Percentiles rank a stretch among this genome's conserved stretches.
phyloP scores from a whole-genome alignment of 2,797 vertebrate genomes.

The Cossypha caffra region DNA sequence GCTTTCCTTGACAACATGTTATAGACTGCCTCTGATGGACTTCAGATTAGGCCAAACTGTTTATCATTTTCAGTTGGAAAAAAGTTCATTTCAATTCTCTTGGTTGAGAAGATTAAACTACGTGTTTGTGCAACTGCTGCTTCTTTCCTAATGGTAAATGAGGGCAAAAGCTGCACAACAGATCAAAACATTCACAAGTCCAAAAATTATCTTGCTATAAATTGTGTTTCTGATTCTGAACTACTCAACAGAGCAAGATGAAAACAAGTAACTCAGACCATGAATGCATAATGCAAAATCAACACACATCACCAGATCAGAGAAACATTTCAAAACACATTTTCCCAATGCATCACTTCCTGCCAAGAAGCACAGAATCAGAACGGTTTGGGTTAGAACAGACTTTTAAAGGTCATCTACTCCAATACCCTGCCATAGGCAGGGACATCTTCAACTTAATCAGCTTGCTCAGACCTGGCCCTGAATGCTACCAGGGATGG shows the following conservation, averaged over 20 bases:
- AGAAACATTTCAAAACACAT: background rate
- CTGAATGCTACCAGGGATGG: background rate
- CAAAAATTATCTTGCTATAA: background rate
- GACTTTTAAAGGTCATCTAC: background rate
- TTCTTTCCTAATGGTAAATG: background rate
- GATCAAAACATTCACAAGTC: background rate
- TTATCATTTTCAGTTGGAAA: background rate
- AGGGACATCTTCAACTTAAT: background rate
- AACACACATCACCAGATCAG: background rate
- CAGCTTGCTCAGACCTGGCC: background rate
- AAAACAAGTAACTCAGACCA: background rate
- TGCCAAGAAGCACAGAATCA: background rate
- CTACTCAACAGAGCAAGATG: background rate
- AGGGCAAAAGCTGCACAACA: background rate
- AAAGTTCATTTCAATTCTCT: background rate
- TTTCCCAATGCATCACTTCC: background rate
- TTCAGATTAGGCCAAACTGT: background rate
- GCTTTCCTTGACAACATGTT: background rate
- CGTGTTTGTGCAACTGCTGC: rapidly evolving
- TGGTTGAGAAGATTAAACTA: background rate
- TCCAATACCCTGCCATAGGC: background rate
- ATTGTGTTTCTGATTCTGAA: background rate
- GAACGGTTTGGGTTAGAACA: background rate
- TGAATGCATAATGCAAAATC: background rate
- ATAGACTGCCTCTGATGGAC: background rate